These are phyloP conservation scores for Ptiloglossa arizonensis DNA, from an alignment of 1,140 invertebrate species.

Conservation along the genomic window DNA sequence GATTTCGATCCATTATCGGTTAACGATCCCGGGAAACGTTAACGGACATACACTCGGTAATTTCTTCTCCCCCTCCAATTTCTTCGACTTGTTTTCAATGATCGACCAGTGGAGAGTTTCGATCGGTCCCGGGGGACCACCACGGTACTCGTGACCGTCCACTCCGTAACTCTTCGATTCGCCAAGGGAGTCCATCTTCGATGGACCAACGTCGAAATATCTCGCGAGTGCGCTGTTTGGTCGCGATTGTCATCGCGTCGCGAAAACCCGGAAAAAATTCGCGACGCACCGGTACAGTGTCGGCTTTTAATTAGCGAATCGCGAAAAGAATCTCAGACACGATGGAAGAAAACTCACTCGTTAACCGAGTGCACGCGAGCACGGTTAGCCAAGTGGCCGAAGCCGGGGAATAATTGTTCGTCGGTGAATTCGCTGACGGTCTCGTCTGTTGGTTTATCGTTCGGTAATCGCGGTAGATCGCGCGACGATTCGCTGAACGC, in stretches of 20 bases:
- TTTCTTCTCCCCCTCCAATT: too few relatives aligned
- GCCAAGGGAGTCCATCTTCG: too few relatives aligned
- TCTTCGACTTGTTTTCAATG: too few relatives aligned
- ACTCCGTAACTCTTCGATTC: too few relatives aligned
- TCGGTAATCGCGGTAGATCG: too few relatives aligned
- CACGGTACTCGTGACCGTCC: too few relatives aligned
- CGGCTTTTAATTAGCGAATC: conserved; percentile 35
- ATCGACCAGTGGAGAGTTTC: too few relatives aligned
- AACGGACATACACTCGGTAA: too few relatives aligned
- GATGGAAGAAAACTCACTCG: conserved; percentile 40
- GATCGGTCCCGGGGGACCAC: too few relatives aligned
- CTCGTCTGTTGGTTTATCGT: neutral
- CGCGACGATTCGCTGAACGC: neutral
- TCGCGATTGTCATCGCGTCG: conserved; percentile 33
- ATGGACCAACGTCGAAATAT: too few relatives aligned
- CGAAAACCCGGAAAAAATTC: conserved; percentile 4
- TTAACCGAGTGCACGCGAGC: conserved; percentile 10
- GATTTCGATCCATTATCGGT: too few relatives aligned
- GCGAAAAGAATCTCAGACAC: conserved; percentile 34
- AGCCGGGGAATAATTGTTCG: conserved; percentile 27
- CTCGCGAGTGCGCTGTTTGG: neutral
- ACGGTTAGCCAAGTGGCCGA: conserved; percentile 16
- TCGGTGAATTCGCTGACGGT: neutral
- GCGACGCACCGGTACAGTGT: neutral
- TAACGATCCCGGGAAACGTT: too few relatives aligned